Evolutionary conservation across 37 sponge, comb jelly and placozoan species (phyloP).

Genomic region (Oscarella lobularis): DNA sequence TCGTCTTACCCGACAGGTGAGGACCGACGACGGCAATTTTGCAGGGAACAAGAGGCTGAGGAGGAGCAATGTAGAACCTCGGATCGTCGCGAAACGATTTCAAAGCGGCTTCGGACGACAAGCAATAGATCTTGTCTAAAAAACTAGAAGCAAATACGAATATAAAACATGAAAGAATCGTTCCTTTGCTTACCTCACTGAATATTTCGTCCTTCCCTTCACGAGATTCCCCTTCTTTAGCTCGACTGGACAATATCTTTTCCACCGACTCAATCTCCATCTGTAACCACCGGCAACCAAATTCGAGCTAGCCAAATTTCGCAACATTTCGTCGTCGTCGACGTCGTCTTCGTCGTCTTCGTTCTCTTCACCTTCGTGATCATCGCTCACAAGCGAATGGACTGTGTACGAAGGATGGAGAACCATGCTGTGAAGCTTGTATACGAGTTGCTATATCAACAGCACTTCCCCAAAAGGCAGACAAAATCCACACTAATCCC

Average conservation of each 20-base stretch:
- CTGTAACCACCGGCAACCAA: neutral
- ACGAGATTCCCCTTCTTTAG: neutral
- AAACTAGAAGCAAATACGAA: slow-evolving; percentile 36
- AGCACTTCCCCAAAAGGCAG: no score
- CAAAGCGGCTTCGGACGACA: slow-evolving; percentile 79
- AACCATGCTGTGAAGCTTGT: neutral
- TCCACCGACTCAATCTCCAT: neutral
- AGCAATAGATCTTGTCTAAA: slow-evolving; percentile 83
- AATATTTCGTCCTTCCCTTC: neutral
- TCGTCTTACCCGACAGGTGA: slow-evolving; percentile 69
- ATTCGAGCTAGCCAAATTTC: neutral
- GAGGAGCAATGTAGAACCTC: slow-evolving; percentile 67
- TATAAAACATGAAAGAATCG: neutral
- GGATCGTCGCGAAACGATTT: slow-evolving; percentile 57
- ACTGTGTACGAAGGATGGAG: neutral
- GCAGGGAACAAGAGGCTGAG: slow-evolving; percentile 74
- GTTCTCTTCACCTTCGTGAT: neutral
- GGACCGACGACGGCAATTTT: slow-evolving; percentile 87
- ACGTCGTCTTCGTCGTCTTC: neutral
- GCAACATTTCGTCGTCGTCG: neutral
- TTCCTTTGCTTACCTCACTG: slow-evolving; percentile 1
- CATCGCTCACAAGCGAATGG: neutral
- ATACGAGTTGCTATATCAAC: neutral
- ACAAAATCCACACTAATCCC: no score
- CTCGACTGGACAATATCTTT: neutral